A percentile compares a stretch with the other conserved stretches of the same genome.
Conservation (phyloP, 2,113 vertebrate genomes). For the Solea solea region DNA sequence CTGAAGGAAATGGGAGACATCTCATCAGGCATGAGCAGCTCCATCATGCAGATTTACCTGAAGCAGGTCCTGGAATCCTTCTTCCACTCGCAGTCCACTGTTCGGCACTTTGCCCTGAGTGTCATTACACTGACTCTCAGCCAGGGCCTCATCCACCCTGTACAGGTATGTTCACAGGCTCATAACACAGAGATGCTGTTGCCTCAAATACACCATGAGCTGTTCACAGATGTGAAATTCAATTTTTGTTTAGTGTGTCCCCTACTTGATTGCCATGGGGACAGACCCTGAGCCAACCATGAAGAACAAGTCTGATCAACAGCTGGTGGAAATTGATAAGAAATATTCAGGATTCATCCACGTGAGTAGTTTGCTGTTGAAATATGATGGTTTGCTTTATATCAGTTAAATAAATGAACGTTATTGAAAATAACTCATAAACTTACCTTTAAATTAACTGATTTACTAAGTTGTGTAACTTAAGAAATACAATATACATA, state of each 20-base stretch:
- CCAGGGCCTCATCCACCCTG: conserved; percentile 97
- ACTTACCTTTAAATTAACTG: too few relatives aligned
- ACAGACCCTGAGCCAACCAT: conserved; percentile 98
- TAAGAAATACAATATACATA: too few relatives aligned
- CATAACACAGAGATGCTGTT: not conserved
- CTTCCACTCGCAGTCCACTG: conserved; percentile 93
- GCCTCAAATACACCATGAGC: not conserved
- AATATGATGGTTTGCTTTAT: too few relatives aligned
- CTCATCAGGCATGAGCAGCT: conserved; percentile 99
- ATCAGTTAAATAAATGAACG: not conserved
- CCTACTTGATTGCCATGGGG: conserved; percentile 98
- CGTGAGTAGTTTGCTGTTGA: conserved; percentile 80
- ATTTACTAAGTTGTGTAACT: too few relatives aligned
- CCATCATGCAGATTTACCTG: conserved; percentile 99
- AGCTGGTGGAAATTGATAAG: conserved; percentile 98
- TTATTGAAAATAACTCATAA: not conserved
- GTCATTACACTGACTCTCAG: conserved; percentile 96
- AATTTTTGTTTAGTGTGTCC: conserved; percentile 87
- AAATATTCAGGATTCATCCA: conserved; percentile 99
- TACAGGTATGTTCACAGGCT: conserved; percentile 85
- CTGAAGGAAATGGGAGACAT: conserved; percentile 99
- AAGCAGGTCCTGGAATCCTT: conserved; percentile 99
- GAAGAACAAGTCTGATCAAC: conserved; percentile 97
- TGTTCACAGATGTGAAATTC: not conserved
- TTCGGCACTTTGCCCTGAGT: conserved; percentile 94